Conservation (phyloP, 1,140 invertebrate genomes). For the Drosophila eugracilis region DNA sequence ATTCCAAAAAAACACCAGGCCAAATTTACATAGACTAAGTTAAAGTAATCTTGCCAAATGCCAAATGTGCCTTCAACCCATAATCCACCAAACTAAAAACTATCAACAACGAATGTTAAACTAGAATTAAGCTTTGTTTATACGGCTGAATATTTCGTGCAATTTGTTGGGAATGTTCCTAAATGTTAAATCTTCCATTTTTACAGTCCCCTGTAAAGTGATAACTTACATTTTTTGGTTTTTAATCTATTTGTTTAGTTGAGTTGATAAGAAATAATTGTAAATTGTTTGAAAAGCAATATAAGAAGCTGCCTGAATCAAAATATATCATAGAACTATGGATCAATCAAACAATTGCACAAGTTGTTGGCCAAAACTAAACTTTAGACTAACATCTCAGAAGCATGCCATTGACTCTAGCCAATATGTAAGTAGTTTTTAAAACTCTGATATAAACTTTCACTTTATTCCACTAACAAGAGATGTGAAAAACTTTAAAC, state of each 20-base stretch:
- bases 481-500: slow-evolving; percentile 46
- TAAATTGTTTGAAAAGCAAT: background rate
- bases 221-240: too few relatives aligned
- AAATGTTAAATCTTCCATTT: background rate
- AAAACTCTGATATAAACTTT: slow-evolving; percentile 29
- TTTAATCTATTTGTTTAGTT: too few relatives aligned
- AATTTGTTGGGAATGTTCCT: background rate
- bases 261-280: background rate
- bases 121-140: slow-evolving; percentile 19
- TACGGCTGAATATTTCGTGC: slow-evolving; percentile 14
- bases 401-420: slow-evolving; percentile 25
- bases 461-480: slow-evolving; percentile 41
- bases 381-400: background rate
- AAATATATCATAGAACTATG: background rate
- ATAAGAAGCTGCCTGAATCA: background rate
- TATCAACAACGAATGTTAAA: slow-evolving; percentile 23
- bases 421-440: slow-evolving; percentile 23
- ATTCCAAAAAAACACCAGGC: slow-evolving; percentile 16
- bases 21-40: slow-evolving; percentile 41
- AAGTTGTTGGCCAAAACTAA: background rate
- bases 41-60: slow-evolving; percentile 21
- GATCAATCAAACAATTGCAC: slow-evolving; percentile 8
- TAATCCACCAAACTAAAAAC: slow-evolving; percentile 30
- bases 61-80: slow-evolving; percentile 66
- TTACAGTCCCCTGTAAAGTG: too few relatives aligned